Conservation (phyloP, 2,888 invertebrate species). For the Euspilapteryx auroguttella region DNA sequence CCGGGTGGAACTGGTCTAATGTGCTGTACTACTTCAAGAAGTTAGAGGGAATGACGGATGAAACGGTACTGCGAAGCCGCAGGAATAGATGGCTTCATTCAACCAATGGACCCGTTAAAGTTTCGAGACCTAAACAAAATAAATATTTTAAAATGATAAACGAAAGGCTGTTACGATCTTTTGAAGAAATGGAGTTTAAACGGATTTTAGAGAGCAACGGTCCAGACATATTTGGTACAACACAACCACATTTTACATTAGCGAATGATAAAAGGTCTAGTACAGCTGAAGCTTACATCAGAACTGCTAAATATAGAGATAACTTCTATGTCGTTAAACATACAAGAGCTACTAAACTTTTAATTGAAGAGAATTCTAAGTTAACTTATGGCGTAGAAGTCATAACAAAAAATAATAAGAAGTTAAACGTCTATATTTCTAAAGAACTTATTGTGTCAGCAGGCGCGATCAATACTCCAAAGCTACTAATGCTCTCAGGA, state of each 20-base stretch:
- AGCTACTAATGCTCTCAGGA: slow-evolving; percentile 37
- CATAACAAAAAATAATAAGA: slow-evolving; percentile 14
- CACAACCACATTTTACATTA: slow-evolving; percentile 22
- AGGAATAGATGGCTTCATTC: slow-evolving; percentile 19
- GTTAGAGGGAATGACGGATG: slow-evolving; percentile 24
- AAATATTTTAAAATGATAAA: slow-evolving; percentile 14
- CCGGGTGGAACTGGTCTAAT: slow-evolving; percentile 26
- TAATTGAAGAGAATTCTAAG: slow-evolving; percentile 19
- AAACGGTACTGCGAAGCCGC: slow-evolving; percentile 14
- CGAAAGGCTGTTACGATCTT: slow-evolving; percentile 16
- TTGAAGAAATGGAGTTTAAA: slow-evolving; percentile 22
- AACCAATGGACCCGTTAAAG: slow-evolving; percentile 19
- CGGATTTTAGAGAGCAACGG: slow-evolving; percentile 22
- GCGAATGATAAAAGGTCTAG: slow-evolving; percentile 31
- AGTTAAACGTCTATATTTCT: slow-evolving; percentile 19
- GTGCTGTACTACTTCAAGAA: slow-evolving; percentile 24
- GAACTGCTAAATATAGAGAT: slow-evolving; percentile 16
- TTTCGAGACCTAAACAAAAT: slow-evolving; percentile 18
- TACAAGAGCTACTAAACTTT: slow-evolving; percentile 25
- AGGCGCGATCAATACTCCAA: slow-evolving; percentile 32
- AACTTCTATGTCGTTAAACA: slow-evolving; percentile 31
- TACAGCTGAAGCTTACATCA: slow-evolving; percentile 34
- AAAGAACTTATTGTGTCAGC: slow-evolving; percentile 37
- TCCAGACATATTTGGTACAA: slow-evolving; percentile 15
- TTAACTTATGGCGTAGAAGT: slow-evolving; percentile 27